phyloP scores from a whole-genome alignment of 2,113 vertebrate species.

The Thinocorus orbignyianus region DNA sequence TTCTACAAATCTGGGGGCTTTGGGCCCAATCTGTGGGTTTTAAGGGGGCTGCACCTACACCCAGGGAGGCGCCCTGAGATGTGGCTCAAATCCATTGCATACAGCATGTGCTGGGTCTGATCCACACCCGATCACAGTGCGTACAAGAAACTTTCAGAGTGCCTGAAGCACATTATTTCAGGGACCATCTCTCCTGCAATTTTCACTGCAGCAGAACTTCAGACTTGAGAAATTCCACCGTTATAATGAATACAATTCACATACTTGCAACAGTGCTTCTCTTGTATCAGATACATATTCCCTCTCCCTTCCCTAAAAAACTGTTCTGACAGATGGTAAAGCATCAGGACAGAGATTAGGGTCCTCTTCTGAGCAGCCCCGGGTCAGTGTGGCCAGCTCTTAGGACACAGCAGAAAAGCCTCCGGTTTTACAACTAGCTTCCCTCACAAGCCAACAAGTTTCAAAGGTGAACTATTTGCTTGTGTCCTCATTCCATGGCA shows the following conservation, averaged over 20 bases:
- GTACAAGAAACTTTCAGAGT: neutral
- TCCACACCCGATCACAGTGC: neutral
- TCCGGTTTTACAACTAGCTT: neutral
- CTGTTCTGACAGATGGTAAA: neutral
- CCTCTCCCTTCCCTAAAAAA: neutral
- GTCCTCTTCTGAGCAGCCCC: neutral
- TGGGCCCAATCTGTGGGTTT: neutral
- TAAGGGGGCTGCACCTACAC: neutral
- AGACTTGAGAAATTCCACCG: neutral
- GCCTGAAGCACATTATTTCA: neutral
- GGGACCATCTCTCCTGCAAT: neutral
- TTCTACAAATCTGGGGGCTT: neutral
- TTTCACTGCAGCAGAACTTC: neutral
- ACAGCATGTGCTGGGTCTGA: neutral
- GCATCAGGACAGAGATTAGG: neutral
- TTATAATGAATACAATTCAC: neutral
- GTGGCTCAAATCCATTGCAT: neutral
- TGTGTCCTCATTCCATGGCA: neutral
- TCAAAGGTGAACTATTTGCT: neutral
- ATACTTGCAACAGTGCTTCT: neutral
- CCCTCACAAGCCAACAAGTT: neutral
- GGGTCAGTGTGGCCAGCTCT: neutral
- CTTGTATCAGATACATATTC: neutral
- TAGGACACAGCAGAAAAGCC: neutral
- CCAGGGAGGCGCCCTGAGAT: neutral